Conservation (phyloP, 2,888 invertebrate species). For the Anoplius nigerrimus region DNA sequence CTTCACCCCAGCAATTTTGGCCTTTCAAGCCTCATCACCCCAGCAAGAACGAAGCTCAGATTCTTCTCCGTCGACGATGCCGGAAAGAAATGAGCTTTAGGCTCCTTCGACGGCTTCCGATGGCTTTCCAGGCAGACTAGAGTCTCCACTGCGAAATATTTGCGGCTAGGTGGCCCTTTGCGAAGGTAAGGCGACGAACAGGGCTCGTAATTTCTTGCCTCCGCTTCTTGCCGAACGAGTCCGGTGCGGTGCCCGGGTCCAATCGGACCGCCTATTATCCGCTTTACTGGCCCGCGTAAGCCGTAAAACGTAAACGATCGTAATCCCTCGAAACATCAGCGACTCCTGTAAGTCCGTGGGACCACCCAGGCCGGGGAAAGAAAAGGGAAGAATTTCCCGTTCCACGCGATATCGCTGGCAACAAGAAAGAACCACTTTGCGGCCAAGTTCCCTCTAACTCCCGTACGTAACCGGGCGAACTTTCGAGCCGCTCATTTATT, state of each 20-base stretch:
- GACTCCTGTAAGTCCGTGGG: slow-evolving; percentile 9
- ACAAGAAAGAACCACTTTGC: not conserved
- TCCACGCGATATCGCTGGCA: not conserved
- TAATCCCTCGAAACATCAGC: slow-evolving; percentile 4
- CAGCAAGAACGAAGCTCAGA: too few relatives aligned
- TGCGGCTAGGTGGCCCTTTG: too few relatives aligned
- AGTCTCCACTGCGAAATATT: too few relatives aligned
- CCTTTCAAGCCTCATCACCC: too few relatives aligned
- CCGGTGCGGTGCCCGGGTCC: not conserved
- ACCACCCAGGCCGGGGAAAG: slow-evolving; percentile 1
- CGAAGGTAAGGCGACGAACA: too few relatives aligned
- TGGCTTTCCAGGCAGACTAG: too few relatives aligned
- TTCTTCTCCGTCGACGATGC: too few relatives aligned
- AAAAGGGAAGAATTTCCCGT: not conserved
- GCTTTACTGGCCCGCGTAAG: not conserved
- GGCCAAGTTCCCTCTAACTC: not conserved
- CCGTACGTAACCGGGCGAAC: not conserved
- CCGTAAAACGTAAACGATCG: slow-evolving; percentile 12
- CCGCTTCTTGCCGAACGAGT: not conserved
- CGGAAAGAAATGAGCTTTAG: too few relatives aligned
- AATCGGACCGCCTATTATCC: not conserved
- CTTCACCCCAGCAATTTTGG: too few relatives aligned
- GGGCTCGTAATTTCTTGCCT: not conserved
- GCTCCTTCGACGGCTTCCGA: too few relatives aligned
- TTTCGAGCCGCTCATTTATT: too few relatives aligned